phyloP scores from a whole-genome alignment of 2,797 vertebrate genomes.

The Xenentodon cancila region DNA sequence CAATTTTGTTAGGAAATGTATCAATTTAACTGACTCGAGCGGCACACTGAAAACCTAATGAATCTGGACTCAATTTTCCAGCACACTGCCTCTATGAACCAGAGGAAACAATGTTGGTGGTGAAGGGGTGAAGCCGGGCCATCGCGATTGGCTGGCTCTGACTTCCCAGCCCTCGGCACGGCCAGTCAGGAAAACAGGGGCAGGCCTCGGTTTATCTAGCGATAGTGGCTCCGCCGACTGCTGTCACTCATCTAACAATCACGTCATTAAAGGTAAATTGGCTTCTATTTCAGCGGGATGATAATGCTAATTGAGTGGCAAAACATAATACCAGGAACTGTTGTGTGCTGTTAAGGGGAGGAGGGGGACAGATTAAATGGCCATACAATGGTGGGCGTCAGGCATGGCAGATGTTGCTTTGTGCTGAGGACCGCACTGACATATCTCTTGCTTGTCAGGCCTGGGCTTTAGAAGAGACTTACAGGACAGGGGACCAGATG shows the following conservation, averaged over 20 bases:
- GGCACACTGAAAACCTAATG: constrained; percentile 98
- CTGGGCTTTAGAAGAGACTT: constrained; percentile 92
- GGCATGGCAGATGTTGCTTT: constrained; percentile 99
- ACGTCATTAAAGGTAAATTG: constrained; percentile 99
- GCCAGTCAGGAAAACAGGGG: constrained; percentile 86
- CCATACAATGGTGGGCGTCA: constrained; percentile 96
- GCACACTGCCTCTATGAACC: constrained; percentile 98
- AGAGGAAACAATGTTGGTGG: constrained; percentile 98
- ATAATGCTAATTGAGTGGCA: constrained; percentile 99
- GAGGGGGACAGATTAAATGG: constrained; percentile 98
- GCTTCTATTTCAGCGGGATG: constrained; percentile 99
- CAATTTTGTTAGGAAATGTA: constrained; percentile 99
- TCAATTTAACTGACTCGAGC: constrained; percentile 99
- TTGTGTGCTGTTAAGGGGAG: constrained; percentile 94
- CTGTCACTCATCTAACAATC: constrained; percentile 99
- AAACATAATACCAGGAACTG: constrained; percentile 99
- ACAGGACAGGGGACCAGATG: constrained; percentile 94
- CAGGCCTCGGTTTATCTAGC: constrained; percentile 89
- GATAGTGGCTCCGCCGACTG: constrained; percentile 84
- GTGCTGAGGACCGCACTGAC: constrained; percentile 95
- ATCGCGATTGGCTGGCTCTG: constrained; percentile 86
- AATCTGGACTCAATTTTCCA: constrained; percentile 99
- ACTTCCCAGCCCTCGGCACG: constrained; percentile 79
- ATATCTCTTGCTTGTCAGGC: constrained; percentile 97
- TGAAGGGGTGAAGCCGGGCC: constrained; percentile 90